These are phyloP conservation scores for Lordiphosa stackelbergi DNA, from an alignment of 1,140 invertebrate genomes.

Conservation along the genomic window DNA sequence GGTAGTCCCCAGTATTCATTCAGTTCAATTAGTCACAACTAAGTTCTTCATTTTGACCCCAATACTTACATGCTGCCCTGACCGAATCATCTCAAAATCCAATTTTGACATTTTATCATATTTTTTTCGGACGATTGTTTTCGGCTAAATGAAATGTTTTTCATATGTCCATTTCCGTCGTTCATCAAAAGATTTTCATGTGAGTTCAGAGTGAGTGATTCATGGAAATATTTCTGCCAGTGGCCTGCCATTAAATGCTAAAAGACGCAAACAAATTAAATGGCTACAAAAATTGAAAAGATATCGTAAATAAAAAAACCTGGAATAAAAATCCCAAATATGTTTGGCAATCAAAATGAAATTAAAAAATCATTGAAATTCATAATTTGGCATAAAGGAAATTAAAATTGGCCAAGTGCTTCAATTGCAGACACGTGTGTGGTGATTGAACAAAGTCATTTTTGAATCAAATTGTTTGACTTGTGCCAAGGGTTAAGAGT, in stretches of 20 bases:
- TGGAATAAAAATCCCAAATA: conserved; percentile 41
- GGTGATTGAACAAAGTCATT: neutral
- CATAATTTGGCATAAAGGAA: conserved; percentile 47
- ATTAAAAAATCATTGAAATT: conserved; percentile 57
- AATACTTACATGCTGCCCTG: too few species aligned
- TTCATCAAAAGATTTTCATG: conserved; percentile 33
- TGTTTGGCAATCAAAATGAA: conserved; percentile 53
- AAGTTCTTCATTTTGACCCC: too few species aligned
- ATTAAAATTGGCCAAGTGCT: conserved; percentile 29
- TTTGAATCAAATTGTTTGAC: conserved; percentile 10
- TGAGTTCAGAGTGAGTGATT: conserved; percentile 38
- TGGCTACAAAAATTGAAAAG: conserved; percentile 31
- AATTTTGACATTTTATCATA: conserved; percentile 9
- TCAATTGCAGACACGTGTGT: conserved; percentile 27
- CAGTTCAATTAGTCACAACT: conserved; percentile 3
- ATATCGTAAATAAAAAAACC: conserved; percentile 39
- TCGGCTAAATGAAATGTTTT: conserved; percentile 23
- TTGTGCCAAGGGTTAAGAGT: conserved; percentile 4
- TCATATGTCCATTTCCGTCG: conserved; percentile 34
- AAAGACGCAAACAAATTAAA: conserved; percentile 51
- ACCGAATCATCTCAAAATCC: too few species aligned
- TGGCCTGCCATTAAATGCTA: conserved; percentile 25
- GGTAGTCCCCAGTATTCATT: too few species aligned
- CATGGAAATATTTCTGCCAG: conserved; percentile 35
- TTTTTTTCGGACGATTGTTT: conserved; percentile 24